Percentiles rank a stretch among this genome's conserved stretches.
Evolutionary conservation across 2,888 invertebrate genomes (phyloP).

Genomic region (Clostera curtula): DNA sequence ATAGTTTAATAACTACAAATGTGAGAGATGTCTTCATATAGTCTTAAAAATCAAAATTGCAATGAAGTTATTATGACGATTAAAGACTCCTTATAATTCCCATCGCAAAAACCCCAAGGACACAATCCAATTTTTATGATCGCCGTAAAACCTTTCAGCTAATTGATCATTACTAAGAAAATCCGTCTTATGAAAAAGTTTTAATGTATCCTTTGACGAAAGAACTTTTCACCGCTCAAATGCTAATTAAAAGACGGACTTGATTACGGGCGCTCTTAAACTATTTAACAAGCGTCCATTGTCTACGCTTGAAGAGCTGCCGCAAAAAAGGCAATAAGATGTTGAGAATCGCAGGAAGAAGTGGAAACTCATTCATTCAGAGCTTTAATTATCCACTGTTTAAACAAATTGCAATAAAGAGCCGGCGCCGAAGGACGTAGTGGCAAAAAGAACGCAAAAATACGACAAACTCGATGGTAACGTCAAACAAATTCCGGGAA

Average conservation of each 20-base stretch:
- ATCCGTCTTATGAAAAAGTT: conserved; percentile 13
- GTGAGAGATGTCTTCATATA: too few relatives aligned
- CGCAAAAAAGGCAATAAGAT: conserved; percentile 41
- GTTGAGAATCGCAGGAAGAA: conserved; percentile 51
- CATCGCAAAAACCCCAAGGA: too few relatives aligned
- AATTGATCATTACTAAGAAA: too few relatives aligned
- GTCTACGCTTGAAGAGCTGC: conserved; percentile 49
- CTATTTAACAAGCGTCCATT: conserved; percentile 62
- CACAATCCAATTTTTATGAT: too few relatives aligned
- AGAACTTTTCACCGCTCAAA: conserved; percentile 36
- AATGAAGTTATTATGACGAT: too few relatives aligned
- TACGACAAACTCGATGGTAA: conserved; percentile 37
- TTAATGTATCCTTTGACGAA: conserved; percentile 35
- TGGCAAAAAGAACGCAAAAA: conserved; percentile 43
- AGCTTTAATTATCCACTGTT: conserved; percentile 69
- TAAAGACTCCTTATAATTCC: too few relatives aligned
- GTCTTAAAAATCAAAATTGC: too few relatives aligned
- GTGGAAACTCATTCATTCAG: conserved; percentile 55
- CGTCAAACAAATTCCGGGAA: conserved; percentile 51
- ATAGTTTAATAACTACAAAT: too few relatives aligned
- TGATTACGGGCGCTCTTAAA: conserved; percentile 57
- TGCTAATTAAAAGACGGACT: conserved; percentile 56
- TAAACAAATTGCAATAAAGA: conserved; percentile 67
- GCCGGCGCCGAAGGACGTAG: conserved; percentile 32
- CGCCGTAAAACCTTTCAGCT: too few relatives aligned